Evolutionary conservation across 2,888 invertebrate species (phyloP), one percentile per base, ranked within the genome.

Genomic region (Sinohyriopsis cumingii): DNA sequence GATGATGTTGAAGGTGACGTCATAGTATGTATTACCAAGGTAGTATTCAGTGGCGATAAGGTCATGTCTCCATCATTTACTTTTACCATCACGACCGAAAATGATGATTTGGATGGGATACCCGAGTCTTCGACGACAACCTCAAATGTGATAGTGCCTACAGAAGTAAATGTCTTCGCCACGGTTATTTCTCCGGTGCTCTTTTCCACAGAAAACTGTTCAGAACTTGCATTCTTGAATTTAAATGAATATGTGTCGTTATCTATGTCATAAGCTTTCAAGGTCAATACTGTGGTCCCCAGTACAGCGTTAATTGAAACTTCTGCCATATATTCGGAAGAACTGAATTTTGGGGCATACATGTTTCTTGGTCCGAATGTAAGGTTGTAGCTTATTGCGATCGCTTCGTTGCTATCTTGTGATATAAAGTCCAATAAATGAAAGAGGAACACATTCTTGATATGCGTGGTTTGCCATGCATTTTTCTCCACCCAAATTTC

Each of bases 381-480:
- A 18, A 73, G 59, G 18, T 45, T 33, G 53, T 77, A 77, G 25
- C 20, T 55, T 12, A 67, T 22, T n/a, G 57, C 45, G 22, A 24
- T 33, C 1, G 55, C 18, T 1, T 20, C 33, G 5, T 22, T 55
- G 45, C 55, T 28, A 20, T 59, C 45, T n/a, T 33, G 25, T 3
- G 55, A 18, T 28, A 67, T 19, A 54, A 57, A 63, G 55, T 78
- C 78, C 22, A 78, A 70, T 53, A 78, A 24, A 55, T 78, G 78
- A 54, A 78, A 59, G n/a, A 69, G 66, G 22, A 62, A 67, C 5
- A 22, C 54, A 54, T 78, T 75, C n/a, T 60, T 59, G 53, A 73
- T 76, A 63, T 78, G 65, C 19, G 75, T 70, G 7, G 78, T 78
- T 56, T 60, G 68, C 78, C 78, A 78, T 5, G 71, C 72, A 67